phyloP scores from a whole-genome alignment of 2,113 vertebrate genomes.

The Neopipo cinnamomea region DNA sequence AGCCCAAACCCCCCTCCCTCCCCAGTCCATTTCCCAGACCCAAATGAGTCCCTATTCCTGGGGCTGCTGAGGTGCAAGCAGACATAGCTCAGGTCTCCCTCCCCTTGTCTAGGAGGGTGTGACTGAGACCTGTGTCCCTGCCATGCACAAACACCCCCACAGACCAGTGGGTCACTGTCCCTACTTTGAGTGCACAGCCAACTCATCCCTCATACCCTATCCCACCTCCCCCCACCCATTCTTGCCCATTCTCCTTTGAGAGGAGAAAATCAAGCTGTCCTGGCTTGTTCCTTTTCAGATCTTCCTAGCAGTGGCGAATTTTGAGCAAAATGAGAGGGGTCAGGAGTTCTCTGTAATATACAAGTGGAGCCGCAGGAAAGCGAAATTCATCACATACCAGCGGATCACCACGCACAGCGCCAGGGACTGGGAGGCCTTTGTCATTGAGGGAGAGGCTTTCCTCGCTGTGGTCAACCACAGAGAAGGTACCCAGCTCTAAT shows the following conservation, averaged over 20 bases:
- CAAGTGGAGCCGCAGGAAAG: slow-evolving; percentile 87
- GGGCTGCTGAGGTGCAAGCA: fast-evolving
- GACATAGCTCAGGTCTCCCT: background rate
- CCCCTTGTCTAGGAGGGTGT: background rate
- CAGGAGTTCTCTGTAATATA: slow-evolving; percentile 89
- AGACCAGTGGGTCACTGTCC: background rate
- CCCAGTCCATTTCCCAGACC: fast-evolving
- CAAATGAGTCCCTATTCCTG: background rate
- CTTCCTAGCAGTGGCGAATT: slow-evolving; percentile 91
- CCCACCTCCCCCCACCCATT: background rate
- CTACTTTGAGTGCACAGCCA: fast-evolving
- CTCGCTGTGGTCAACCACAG: slow-evolving; percentile 94
- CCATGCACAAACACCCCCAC: background rate
- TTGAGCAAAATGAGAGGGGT: slow-evolving; percentile 70
- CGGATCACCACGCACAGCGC: slow-evolving; percentile 86
- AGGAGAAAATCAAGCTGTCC: background rate
- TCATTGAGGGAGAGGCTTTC: slow-evolving; percentile 84
- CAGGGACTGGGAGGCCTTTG: slow-evolving; percentile 94
- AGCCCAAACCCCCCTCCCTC: fast-evolving
- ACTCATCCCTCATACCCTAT: background rate
- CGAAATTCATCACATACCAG: slow-evolving; percentile 84
- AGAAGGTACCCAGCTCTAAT: slow-evolving; percentile 75
- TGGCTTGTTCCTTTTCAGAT: slow-evolving; percentile 71
- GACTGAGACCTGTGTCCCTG: background rate
- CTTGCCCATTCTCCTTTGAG: fast-evolving